Base-by-base conservation (phyloP, 2,888 invertebrate genomes). In the Synanthedon formicaeformis region DNA sequence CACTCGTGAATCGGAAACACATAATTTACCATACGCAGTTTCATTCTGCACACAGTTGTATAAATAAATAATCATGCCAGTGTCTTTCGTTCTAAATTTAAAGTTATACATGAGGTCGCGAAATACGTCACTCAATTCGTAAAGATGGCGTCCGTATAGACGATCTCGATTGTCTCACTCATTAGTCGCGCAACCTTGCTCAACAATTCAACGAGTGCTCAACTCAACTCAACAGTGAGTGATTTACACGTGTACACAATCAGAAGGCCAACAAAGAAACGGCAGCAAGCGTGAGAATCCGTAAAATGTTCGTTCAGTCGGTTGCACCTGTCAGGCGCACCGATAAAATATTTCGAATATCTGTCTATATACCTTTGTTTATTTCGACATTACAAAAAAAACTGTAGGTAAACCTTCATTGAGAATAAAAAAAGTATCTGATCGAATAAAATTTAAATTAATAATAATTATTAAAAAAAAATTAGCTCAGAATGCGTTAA, bases 101-200 rank as follows among this genome's bases (percentile, higher is more conserved):
- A 77, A 75, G 72, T 74, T 73, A 71, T 67, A 72, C 68, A 70
- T 76, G 76, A 75, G 75, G 75, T 72, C 71, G 70, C 59, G 65
- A 67, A 68, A 70, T 72, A 73, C 77, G 75, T 74, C 74, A 75
- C 71, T 71, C 69, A 73, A 73, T 73, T 72, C 64, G 67, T 70
- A 70, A 80, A 80, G 75, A 81, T 78, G 78, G 76, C 78, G 80
- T 69, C 76, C 73, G 74, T 58, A 59, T 67, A 72, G 67, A 70
- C 75, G 67, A 71, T 74, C 69, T 70, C 70, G 68, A 69, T 71
- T 53, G 68, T 71, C 71, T 78, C 72, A 74, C 71, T 78, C 72
- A 74, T 75, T 74, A 77, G 67, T 66, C 69, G 60, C 62, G 65
- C 68, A 79, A 69, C 76, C 77, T 80, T 77, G 78, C 66, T 71